Evolutionary conservation across 2,888 invertebrate species (phyloP).

Genomic region (Crossocerus cetratus): DNA sequence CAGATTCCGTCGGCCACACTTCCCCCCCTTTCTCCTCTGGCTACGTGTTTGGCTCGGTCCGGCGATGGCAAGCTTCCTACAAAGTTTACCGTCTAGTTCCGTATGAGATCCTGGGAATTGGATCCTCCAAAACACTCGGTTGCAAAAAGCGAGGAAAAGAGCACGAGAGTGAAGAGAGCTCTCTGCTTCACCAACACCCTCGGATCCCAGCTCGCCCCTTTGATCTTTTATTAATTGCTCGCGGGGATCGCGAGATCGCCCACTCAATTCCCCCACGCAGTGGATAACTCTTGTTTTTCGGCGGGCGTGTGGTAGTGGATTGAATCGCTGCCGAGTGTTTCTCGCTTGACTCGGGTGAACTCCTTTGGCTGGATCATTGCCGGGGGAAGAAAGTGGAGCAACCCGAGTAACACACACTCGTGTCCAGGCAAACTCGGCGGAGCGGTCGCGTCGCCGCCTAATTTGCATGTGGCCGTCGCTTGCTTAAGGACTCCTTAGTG

Average conservation of each 20-base stretch:
- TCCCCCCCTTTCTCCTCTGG: background rate
- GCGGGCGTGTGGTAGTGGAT: too few species aligned
- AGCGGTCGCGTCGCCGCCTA: conserved; percentile 30
- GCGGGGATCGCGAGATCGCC: too few species aligned
- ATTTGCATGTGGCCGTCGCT: conserved; percentile 71
- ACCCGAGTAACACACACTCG: too few species aligned
- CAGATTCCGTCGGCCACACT: background rate
- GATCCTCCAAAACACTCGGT: conserved; percentile 25
- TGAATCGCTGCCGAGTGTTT: too few species aligned
- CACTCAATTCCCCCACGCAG: too few species aligned
- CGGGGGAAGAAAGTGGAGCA: too few species aligned
- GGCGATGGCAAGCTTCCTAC: conserved; percentile 29
- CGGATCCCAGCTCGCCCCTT: background rate
- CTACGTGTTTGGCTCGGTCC: conserved; percentile 40
- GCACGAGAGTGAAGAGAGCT: too few species aligned
- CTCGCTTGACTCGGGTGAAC: too few species aligned
- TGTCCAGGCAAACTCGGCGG: too few species aligned
- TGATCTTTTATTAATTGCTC: background rate
- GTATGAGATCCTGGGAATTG: conserved; percentile 25
- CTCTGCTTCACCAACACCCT: background rate
- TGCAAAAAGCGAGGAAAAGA: conserved; percentile 4
- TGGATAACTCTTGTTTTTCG: too few species aligned
- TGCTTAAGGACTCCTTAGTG: conserved; percentile 67
- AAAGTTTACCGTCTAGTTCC: conserved; percentile 35
- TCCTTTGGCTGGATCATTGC: too few species aligned